A percentile compares a stretch with the other conserved stretches of the same genome.
These are phyloP conservation scores for Pseudotriccus pelzelni DNA, from an alignment of 2,797 vertebrate genomes.

Conservation along the genomic window DNA sequence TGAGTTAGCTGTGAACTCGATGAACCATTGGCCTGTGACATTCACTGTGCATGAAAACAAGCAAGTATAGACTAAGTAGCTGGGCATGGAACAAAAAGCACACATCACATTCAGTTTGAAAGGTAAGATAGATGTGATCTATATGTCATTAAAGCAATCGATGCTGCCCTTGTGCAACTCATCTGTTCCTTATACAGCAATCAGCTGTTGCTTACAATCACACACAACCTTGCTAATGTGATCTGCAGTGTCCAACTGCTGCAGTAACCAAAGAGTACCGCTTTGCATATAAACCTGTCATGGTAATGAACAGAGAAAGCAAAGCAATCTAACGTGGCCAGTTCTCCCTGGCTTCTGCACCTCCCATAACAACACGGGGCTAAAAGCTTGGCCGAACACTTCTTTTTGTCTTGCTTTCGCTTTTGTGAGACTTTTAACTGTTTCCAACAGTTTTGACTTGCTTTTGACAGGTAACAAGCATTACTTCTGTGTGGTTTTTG, in stretches of 20 bases:
- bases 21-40: not conserved
- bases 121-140: not conserved
- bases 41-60: not conserved
- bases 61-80: not conserved
- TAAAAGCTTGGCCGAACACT: not conserved
- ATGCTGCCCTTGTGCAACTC: not conserved
- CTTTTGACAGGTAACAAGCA: not conserved
- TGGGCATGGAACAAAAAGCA: not conserved
- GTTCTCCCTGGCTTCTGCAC: not conserved
- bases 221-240: not conserved
- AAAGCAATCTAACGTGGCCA: not conserved
- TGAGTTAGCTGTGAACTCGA: not conserved
- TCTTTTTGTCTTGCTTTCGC: not conserved
- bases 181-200: not conserved
- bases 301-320: not conserved
- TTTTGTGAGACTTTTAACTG: not conserved
- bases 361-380: not conserved
- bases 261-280: not conserved
- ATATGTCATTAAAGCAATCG: not conserved
- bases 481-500: not conserved
- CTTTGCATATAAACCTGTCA: not conserved
- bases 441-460: not conserved
- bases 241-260: not conserved
- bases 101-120: not conserved
- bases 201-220: not conserved